These are phyloP conservation scores for Poeciliopsis presidionis DNA, from an alignment of 2,797 vertebrate species.

Conservation along the genomic window DNA sequence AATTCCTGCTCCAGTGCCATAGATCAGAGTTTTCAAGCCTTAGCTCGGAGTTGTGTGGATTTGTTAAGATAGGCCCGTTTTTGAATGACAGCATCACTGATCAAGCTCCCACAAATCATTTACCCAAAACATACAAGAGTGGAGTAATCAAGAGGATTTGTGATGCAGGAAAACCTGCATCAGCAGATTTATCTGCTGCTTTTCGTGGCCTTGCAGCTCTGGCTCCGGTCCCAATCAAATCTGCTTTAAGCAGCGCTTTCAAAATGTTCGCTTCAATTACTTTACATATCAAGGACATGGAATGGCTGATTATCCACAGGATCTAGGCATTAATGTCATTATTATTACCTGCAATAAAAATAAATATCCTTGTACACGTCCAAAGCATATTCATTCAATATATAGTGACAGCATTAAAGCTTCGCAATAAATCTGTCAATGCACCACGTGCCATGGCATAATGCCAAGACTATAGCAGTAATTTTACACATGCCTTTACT, in stretches of 20 bases:
- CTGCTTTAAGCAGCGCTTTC: slow-evolving; percentile 59
- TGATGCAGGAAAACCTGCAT: slow-evolving; percentile 65
- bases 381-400: slow-evolving; percentile 31
- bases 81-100: slow-evolving; percentile 68
- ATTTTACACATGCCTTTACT: slow-evolving; percentile 67
- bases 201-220: slow-evolving; percentile 56
- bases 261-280: slow-evolving; percentile 58
- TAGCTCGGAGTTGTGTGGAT: slow-evolving; percentile 51
- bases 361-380: slow-evolving; percentile 55
- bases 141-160: slow-evolving; percentile 73
- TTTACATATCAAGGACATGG: slow-evolving; percentile 62
- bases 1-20: slow-evolving; percentile 76
- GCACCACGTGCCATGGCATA: slow-evolving; percentile 18
- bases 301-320: slow-evolving; percentile 52
- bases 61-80: slow-evolving; percentile 66
- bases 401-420: slow-evolving; percentile 47
- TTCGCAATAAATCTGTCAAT: slow-evolving; percentile 58
- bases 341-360: slow-evolving; percentile 55
- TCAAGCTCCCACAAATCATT: slow-evolving; percentile 69
- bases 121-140: slow-evolving; percentile 64
- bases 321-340: slow-evolving; percentile 57
- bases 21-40: slow-evolving; percentile 78
- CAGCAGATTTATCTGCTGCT: slow-evolving; percentile 67
- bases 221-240: slow-evolving; percentile 61
- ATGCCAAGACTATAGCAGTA: slow-evolving; percentile 32